These are phyloP conservation scores for Indri indri DNA, from an alignment of 2,113 vertebrate genomes.

Conservation along the genomic window DNA sequence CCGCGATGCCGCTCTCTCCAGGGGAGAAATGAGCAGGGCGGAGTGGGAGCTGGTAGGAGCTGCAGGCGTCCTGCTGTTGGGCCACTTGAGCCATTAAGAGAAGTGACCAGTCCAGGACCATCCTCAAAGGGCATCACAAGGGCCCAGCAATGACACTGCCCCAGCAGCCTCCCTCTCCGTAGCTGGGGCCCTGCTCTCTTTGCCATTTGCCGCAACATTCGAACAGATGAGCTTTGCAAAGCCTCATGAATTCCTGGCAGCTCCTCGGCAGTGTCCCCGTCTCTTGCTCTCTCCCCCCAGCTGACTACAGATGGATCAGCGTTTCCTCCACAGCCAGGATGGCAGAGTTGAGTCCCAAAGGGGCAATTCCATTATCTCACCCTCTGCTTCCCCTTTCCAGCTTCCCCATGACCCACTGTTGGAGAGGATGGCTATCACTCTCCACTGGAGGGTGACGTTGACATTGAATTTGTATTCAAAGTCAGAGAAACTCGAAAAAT, in stretches of 20 bases:
- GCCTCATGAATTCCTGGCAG: conserved; percentile 50
- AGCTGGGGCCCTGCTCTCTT: not conserved
- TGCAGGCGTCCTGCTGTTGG: not conserved
- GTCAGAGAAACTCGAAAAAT: conserved; percentile 25
- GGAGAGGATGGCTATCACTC: not conserved
- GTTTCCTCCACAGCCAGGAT: conserved; percentile 21
- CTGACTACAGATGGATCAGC: conserved; percentile 3
- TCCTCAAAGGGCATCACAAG: not conserved
- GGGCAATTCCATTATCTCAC: not conserved
- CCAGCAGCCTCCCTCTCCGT: not conserved
- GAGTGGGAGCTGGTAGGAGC: not conserved
- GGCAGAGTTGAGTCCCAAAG: not conserved
- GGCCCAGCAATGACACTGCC: not conserved
- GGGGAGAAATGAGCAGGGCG: not conserved
- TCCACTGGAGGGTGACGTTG: not conserved
- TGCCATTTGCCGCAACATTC: not conserved
- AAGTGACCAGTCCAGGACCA: not conserved
- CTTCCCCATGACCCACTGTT: not conserved
- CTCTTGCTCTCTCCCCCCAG: not conserved
- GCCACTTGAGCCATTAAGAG: not conserved
- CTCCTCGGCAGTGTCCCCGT: conserved; percentile 36
- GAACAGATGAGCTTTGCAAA: conserved; percentile 62
- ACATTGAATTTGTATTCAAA: conserved; percentile 16
- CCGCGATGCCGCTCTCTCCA: not conserved
- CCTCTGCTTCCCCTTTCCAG: not conserved